phyloP scores from a whole-genome alignment of 2,113 vertebrate species.

The Catharus fuscescens region DNA sequence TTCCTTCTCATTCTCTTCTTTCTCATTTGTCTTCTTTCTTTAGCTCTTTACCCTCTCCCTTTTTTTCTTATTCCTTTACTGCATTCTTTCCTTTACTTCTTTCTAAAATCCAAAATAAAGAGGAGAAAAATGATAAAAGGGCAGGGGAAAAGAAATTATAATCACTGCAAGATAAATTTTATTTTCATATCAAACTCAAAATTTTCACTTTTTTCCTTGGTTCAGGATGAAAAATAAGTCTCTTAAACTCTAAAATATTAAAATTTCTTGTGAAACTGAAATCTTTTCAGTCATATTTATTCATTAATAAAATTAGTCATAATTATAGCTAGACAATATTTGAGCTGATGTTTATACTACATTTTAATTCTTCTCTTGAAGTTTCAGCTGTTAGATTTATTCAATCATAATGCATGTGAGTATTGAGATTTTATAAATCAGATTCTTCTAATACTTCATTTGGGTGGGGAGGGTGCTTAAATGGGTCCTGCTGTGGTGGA shows the following conservation, averaged over 20 bases:
- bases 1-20: not conserved
- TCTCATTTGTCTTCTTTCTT: not conserved
- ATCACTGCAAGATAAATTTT: not conserved
- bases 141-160: fast-evolving
- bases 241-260: not conserved
- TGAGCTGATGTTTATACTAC: not conserved
- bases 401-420: not conserved
- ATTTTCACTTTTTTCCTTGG: not conserved
- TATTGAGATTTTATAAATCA: not conserved
- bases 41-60: fast-evolving
- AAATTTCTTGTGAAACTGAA: not conserved
- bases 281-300: not conserved
- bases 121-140: not conserved
- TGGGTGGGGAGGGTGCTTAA: not conserved
- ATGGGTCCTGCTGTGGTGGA: not conserved
- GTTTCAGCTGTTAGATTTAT: not conserved
- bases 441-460: not conserved
- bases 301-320: not conserved
- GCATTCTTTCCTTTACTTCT: not conserved
- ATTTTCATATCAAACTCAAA: not conserved
- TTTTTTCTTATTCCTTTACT: not conserved
- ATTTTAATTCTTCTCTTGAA: not conserved
- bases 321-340: not conserved
- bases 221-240: not conserved
- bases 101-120: not conserved